Evolutionary conservation across 2,797 vertebrate genomes (phyloP).

Genomic region (Aratinga solstitialis): DNA sequence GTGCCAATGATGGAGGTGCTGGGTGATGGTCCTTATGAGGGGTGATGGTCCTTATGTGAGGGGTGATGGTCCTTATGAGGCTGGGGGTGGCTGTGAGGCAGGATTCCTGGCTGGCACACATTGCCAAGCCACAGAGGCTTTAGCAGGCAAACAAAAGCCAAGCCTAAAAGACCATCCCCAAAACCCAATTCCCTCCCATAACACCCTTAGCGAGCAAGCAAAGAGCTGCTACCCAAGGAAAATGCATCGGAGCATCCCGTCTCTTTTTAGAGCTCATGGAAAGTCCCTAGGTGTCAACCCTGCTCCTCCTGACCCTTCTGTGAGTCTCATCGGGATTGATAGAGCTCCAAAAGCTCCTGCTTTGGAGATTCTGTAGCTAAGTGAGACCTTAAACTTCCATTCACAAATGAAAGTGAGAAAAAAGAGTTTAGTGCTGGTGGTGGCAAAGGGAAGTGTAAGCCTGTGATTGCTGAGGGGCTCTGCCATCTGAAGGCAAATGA

Average conservation of each 20-base stretch:
- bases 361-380: not conserved
- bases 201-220: not conserved
- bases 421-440: not conserved
- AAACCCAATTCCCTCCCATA: not conserved
- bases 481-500: not conserved
- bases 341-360: not conserved
- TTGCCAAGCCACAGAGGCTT: not conserved
- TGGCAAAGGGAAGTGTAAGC: not conserved
- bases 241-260: not conserved
- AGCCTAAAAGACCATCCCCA: not conserved
- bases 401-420: not conserved
- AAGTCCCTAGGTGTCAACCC: constrained; percentile 29
- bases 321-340: not conserved
- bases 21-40: not conserved
- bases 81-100: not conserved
- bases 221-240: accelerated
- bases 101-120: not conserved
- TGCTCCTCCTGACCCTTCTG: constrained; percentile 14
- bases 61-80: not conserved
- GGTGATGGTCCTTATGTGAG: accelerated
- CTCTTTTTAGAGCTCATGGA: not conserved
- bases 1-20: accelerated
- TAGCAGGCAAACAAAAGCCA: not conserved
- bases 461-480: not conserved
- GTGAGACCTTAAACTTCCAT: not conserved